phyloP scores from a whole-genome alignment of 2,888 invertebrate genomes.

The Patella ulyssiponensis region DNA sequence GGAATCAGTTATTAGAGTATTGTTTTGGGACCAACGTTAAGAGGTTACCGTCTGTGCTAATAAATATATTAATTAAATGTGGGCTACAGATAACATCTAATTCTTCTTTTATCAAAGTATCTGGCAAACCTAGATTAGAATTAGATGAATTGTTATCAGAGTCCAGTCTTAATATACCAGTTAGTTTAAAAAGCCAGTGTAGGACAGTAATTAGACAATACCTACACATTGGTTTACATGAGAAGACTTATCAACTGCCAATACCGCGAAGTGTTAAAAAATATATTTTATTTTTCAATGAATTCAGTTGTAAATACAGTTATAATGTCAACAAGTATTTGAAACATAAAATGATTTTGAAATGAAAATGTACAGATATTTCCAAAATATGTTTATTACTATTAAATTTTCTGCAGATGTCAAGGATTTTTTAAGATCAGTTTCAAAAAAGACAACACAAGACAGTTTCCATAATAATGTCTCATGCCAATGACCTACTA shows the following conservation, averaged over 20 bases:
- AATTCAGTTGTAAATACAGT: background rate
- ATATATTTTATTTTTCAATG: background rate
- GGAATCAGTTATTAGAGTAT: background rate
- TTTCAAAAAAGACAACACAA: no score
- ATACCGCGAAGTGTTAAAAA: background rate
- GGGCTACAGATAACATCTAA: background rate
- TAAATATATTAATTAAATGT: background rate
- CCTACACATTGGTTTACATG: background rate
- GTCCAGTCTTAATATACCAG: background rate
- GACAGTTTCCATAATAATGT: no score
- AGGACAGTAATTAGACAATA: background rate
- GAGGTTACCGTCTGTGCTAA: background rate
- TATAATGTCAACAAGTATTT: conserved; percentile 7
- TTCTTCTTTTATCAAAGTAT: background rate
- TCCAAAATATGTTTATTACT: no score
- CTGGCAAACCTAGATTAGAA: background rate
- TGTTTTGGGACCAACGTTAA: background rate
- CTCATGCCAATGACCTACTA: no score
- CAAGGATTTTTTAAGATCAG: no score
- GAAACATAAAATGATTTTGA: background rate
- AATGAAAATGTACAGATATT: background rate
- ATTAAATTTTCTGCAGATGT: no score
- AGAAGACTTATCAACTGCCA: background rate
- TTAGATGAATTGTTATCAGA: background rate
- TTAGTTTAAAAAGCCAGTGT: background rate